Evolutionary conservation across 2,797 vertebrate species (phyloP).

Genomic region (Setipinna tenuifilis): DNA sequence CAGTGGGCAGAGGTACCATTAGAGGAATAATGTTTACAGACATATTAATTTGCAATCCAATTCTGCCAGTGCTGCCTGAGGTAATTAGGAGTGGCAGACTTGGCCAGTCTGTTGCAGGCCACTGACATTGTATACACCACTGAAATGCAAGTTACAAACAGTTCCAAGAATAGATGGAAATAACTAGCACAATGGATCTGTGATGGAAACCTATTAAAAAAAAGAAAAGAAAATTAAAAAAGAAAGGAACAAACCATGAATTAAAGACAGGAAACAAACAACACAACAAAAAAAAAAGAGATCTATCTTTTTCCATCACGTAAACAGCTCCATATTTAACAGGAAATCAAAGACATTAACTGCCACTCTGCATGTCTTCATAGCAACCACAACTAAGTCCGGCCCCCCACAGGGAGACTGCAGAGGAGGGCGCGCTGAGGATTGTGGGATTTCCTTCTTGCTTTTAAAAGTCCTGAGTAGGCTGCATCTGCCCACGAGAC

Average conservation of each 20-base stretch:
- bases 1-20: neutral
- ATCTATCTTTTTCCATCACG: neutral
- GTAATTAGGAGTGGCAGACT: neutral
- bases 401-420: neutral
- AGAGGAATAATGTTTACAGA: neutral
- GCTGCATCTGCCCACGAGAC: constrained; percentile 7
- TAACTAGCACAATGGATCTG: neutral
- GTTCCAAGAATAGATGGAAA: neutral
- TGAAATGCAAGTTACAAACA: neutral
- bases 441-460: constrained; percentile 15
- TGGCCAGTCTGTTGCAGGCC: neutral
- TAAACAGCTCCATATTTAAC: constrained; percentile 18
- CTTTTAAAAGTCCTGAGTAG: neutral
- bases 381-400: constrained; percentile 42
- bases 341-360: constrained; percentile 37
- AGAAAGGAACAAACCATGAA: neutral
- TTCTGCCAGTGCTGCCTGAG: neutral
- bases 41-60: constrained; percentile 16
- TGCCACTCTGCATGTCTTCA: constrained; percentile 33
- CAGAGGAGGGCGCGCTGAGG: neutral
- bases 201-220: neutral
- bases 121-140: neutral
- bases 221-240: neutral
- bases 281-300: neutral
- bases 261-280: neutral